These are phyloP conservation scores for Sciurus vulgaris DNA, from an alignment of 2,797 vertebrate species.

Conservation along the genomic window DNA sequence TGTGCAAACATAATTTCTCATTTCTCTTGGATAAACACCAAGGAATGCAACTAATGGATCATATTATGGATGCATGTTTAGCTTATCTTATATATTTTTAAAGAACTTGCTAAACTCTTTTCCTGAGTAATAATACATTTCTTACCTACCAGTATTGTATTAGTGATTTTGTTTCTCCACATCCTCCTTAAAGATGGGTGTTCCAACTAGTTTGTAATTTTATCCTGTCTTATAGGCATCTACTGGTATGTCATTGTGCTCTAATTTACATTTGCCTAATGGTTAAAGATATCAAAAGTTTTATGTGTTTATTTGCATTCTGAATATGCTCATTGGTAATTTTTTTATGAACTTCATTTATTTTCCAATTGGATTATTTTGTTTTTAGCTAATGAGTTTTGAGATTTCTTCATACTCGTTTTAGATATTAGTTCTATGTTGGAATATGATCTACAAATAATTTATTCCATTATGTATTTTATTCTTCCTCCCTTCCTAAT, in stretches of 20 bases:
- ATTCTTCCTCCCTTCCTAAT: too few relatives aligned
- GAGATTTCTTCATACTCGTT: not conserved
- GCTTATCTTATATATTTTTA: not conserved
- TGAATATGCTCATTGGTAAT: not conserved
- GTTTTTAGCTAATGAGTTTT: not conserved
- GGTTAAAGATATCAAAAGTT: not conserved
- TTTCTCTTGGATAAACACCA: not conserved
- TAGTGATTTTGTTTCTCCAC: not conserved
- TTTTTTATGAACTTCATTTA: not conserved
- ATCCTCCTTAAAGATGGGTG: not conserved
- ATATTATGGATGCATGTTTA: not conserved
- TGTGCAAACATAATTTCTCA: not conserved
- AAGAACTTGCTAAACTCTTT: not conserved
- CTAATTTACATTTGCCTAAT: not conserved
- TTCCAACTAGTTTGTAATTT: not conserved
- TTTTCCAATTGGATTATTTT: not conserved
- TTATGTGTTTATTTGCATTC: not conserved
- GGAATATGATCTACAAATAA: not conserved
- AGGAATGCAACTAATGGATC: not conserved
- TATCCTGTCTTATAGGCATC: not conserved
- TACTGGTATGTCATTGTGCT: not conserved
- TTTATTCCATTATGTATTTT: not conserved
- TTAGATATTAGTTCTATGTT: not conserved
- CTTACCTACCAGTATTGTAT: not conserved
- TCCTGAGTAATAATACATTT: not conserved